Percentiles rank a stretch among this genome's conserved stretches.
These are phyloP conservation scores for Cherax destructor DNA, from an alignment of 1,140 invertebrate species.

Conservation along the genomic window DNA sequence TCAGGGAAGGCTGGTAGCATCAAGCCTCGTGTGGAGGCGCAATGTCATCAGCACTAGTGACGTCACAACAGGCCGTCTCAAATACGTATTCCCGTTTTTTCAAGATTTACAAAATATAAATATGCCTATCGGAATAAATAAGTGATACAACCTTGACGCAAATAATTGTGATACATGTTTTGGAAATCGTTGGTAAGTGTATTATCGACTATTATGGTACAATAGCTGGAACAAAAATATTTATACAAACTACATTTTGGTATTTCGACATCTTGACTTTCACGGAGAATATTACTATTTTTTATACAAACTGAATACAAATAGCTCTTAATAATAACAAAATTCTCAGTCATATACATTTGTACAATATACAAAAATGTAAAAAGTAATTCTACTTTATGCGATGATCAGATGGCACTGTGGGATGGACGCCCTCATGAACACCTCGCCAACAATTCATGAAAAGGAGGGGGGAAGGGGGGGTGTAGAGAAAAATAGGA, in stretches of 20 bases:
- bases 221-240: constrained; percentile 42
- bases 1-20: not conserved
- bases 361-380: constrained; percentile 69
- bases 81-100: not conserved
- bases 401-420: constrained; percentile 55
- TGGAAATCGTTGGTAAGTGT: constrained; percentile 39
- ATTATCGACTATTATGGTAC: constrained; percentile 40
- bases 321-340: constrained; percentile 64
- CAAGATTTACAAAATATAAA: constrained; percentile 9
- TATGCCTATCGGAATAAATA: constrained; percentile 33
- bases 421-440: not conserved
- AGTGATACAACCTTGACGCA: constrained; percentile 47
- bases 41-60: not conserved
- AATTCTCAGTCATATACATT: constrained; percentile 56
- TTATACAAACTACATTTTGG: constrained; percentile 61
- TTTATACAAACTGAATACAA: constrained; percentile 65
- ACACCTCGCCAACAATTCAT: constrained; percentile 45
- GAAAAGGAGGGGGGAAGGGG: not conserved
- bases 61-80: not conserved
- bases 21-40: not conserved
- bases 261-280: constrained; percentile 31
- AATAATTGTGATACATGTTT: constrained; percentile 45
- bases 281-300: constrained; percentile 26
- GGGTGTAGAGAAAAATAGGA: no score
- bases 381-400: constrained; percentile 67